Evolutionary conservation across 2,797 vertebrate species (phyloP), one percentile per base, ranked within the genome.

Genomic region (Mormyrus proboscirostris): DNA sequence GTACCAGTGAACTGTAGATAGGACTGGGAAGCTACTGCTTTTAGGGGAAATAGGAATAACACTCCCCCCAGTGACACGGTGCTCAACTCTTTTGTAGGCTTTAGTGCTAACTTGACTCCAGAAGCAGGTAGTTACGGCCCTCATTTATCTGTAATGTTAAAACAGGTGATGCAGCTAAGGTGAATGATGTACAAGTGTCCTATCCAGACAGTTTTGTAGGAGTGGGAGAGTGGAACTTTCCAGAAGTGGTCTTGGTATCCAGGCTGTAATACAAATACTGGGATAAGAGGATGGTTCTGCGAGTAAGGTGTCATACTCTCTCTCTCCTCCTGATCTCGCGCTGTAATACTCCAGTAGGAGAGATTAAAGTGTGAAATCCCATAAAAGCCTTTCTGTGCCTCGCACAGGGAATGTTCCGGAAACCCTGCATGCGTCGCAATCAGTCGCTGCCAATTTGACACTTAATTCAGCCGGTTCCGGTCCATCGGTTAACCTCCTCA

Each of bases 311-410:
- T 44, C 73, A 79, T 79, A 79, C 73, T 79, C 33, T 44, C 16
- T 41, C 33, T 41, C 73, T 79, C 73, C 33, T 79, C 16, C 73
- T n/a, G 38, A 44, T 44, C 33, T 44, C 33, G 2, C 0, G 16
- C 73, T 44, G 33, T 79, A 73, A 79, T 79, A n/a, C 73, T 79
- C 33, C 73, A 79, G 38, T 79, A 79, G 73, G 73, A 79, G 38
- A 79, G 73, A 79, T 79, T 79, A 79, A 79, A 79, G 33, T 79
- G 38, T 79, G 73, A 41, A 79, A 79, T 79, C 73, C 73, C 73
- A 79, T 79, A 44, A 44, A 44, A 44, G 73, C 73, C 73, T 79
- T 44, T 44, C 73, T 44, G 73, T n/a, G 65, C 65, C 29, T 73
- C 29, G 65, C 12, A 0, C 29, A 38, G 65, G 65, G 25, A 33